Base-by-base conservation (phyloP, 1,140 invertebrate genomes). In the Panonychus citri region DNA sequence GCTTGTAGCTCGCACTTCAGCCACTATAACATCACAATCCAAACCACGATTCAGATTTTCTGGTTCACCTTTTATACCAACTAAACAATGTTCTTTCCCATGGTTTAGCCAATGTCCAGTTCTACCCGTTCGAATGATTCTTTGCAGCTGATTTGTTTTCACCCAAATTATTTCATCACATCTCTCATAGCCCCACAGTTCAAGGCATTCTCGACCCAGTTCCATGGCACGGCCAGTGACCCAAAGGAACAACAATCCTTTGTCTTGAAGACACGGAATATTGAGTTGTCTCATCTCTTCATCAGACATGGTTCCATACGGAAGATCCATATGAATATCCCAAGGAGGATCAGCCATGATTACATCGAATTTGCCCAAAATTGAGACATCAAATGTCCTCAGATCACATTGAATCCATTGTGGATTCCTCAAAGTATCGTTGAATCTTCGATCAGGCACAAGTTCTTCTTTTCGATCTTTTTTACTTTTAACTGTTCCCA, bases 141-240 rank as follows among this genome's bases (percentile, higher is more conserved):
- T 74, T 68, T 97, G 93, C 58, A 97, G 70, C 66, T 97, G 93
- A 73, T 97, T 97, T 0, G 91, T 96, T 72, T 97, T 97, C 3
- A 97, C 91, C 93, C 93, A 97, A 62, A 97, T 96, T 12, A 97
- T 78, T 68, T 97, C 93, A 68, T 96, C 91, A 2, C 93, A 85
- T 57, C 90, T 74, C 67, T 95, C 85, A 67, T 97, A 97, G 8
- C 90, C 90, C 85, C 84, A 94, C 1, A 93, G 66, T 63, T 87
- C 81, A 3, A 94, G 71, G 65, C 87, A 93, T 66, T 94, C 88
- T 37, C 88, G 73, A 0, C 91, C 91, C 10, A 96, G 69, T 69
- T 97, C 91, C 91, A 97, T 97, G 0, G 91, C 91, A 66, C 90
- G 80, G 43, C 91, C 91, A 19, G 91, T 97, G 0, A 97, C 93